Evolutionary conservation across 2,797 vertebrate genomes (phyloP).

Genomic region (Tachyglossus aculeatus): DNA sequence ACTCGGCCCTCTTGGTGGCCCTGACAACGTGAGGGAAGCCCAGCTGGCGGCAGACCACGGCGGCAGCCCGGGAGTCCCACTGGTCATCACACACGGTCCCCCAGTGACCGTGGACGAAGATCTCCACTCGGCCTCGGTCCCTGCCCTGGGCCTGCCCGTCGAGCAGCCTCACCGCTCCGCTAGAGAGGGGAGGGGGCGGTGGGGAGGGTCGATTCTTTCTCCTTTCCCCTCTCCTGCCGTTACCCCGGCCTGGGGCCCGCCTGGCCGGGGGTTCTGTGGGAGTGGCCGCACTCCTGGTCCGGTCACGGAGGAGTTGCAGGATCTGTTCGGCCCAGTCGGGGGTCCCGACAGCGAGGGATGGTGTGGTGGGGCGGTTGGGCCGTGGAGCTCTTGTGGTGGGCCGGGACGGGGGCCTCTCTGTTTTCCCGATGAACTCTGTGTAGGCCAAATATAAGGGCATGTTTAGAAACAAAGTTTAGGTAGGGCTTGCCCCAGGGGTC

Average conservation of each 20-base stretch:
- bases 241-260: slow-evolving; percentile 47
- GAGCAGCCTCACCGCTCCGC: slow-evolving; percentile 81
- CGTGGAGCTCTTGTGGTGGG: slow-evolving; percentile 27
- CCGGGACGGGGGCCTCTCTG: slow-evolving; percentile 56
- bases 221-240: slow-evolving; percentile 38
- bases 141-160: slow-evolving; percentile 50
- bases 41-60: slow-evolving; percentile 89
- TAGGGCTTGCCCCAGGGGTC: too few species aligned
- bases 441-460: slow-evolving; percentile 2
- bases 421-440: slow-evolving; percentile 78
- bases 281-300: not conserved
- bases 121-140: slow-evolving; percentile 84
- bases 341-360: fast-evolving
- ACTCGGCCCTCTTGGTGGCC: slow-evolving; percentile 86
- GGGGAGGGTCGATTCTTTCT: slow-evolving; percentile 70
- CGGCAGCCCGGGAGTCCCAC: slow-evolving; percentile 78
- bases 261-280: slow-evolving; percentile 9
- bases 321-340: slow-evolving; percentile 73
- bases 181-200: not conserved
- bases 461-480: slow-evolving; percentile 4
- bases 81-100: slow-evolving; percentile 92
- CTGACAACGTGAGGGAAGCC: slow-evolving; percentile 79
- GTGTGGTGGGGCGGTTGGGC: not conserved
- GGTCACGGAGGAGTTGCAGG: slow-evolving; percentile 43
- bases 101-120: slow-evolving; percentile 82